A percentile compares a stretch with the other conserved stretches of the same genome.
These are phyloP conservation scores for Bucco capensis DNA, from an alignment of 2,113 vertebrate species.

Conservation along the genomic window DNA sequence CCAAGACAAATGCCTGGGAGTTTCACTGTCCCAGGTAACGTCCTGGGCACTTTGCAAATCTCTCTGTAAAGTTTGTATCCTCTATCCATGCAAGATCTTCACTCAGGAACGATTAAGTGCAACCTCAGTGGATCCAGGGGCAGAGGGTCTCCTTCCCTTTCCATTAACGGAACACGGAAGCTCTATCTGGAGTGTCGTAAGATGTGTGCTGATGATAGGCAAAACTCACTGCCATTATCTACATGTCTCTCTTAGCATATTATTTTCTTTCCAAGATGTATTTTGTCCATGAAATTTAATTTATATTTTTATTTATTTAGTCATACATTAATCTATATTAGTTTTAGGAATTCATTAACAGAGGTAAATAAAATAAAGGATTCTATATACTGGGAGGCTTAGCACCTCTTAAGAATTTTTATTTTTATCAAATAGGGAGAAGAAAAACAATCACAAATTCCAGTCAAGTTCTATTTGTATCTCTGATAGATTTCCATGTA, in stretches of 20 bases:
- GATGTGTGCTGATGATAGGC: fast-evolving
- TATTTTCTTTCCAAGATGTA: not conserved
- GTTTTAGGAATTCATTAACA: not conserved
- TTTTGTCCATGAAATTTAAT: not conserved
- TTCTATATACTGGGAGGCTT: not conserved
- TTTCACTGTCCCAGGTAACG: fast-evolving
- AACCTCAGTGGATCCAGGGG: not conserved
- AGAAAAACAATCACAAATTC: not conserved
- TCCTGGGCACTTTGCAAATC: not conserved
- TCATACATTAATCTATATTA: not conserved
- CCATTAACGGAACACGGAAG: fast-evolving
- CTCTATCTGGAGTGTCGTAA: not conserved
- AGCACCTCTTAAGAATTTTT: not conserved
- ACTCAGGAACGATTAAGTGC: fast-evolving
- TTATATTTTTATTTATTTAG: not conserved
- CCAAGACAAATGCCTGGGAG: not conserved
- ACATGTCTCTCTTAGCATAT: not conserved
- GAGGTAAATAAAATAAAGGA: not conserved
- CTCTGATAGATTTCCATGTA: not conserved
- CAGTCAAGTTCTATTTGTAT: not conserved
- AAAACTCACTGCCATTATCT: not conserved
- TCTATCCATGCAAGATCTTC: not conserved
- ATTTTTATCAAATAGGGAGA: not conserved
- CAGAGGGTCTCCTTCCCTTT: not conserved
- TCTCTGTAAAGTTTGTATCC: not conserved